Evolutionary conservation across 2,113 vertebrate species (phyloP), one percentile per base, ranked within the genome.

Genomic region (Loxodonta africana): DNA sequence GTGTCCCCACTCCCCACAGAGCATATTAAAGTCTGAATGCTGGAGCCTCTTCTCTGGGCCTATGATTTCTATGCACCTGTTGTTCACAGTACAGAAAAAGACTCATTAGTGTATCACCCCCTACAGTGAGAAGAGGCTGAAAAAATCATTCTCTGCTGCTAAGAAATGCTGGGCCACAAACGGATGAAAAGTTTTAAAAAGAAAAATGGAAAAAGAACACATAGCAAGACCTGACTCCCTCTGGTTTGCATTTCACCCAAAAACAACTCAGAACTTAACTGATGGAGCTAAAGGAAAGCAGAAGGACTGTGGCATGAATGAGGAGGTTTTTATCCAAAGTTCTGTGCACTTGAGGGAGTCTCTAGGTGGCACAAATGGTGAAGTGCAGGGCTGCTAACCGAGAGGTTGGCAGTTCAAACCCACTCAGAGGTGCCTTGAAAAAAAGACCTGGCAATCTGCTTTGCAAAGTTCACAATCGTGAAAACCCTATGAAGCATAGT

Each of bases 1-100:
- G 28, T 30, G 5, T 20, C 53, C 25, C 14, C 26, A 3, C 63
- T 46, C 63, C 53, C 65, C 8, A 1, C 41, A 83, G 95, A 87
- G 87, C 44, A 28, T 51, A 77, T 89, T 71, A 17, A 57, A 74
- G 60, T 83, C 74, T 93, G 83, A 91, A 51, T 9, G 6, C 86
- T 81, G 15, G 23, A 71, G 28, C 65, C 51, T 62, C 2, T 62
- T 84, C n/a, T 83, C 86, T 48, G 11, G 0, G 0, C 18, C 23
- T 30, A 73, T 30, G 17, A 91, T 90, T 95, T 93, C 69, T 69
- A 20, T 14, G 71, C 53, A 83, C 81, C 82, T 96, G 74, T 88
- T 83, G n/a, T 92, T 95, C 82, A 78, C 46, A 46, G 20, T 8
- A 41, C 44, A 84, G 71, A 84, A 93, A 53, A 91, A 77, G 74